A percentile compares a stretch with the other conserved stretches of the same genome.
These are phyloP conservation scores for Tachina grossa DNA, from an alignment of 2,888 invertebrate genomes.

Conservation along the genomic window DNA sequence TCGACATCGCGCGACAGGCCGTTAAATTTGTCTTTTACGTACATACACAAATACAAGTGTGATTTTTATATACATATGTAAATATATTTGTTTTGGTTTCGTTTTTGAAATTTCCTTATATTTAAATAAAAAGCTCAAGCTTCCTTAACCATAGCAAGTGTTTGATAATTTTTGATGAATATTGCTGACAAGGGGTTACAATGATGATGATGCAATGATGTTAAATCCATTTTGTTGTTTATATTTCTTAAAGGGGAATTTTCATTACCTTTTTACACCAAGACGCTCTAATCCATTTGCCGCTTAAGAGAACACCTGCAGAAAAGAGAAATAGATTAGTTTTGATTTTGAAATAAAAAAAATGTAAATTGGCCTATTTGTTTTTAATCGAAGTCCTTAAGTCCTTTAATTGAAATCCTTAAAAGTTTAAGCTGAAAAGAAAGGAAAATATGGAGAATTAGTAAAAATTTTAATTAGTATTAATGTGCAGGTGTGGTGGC, in stretches of 20 bases:
- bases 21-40: background rate
- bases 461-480: background rate
- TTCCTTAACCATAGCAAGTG: slow-evolving; percentile 50
- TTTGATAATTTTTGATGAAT: slow-evolving; percentile 30
- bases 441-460: slow-evolving; percentile 22
- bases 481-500: too few relatives aligned
- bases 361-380: background rate
- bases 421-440: slow-evolving; percentile 48
- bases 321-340: slow-evolving; percentile 70
- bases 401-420: background rate
- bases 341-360: background rate
- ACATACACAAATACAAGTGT: background rate
- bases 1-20: too few relatives aligned
- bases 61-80: background rate
- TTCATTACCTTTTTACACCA: slow-evolving; percentile 42
- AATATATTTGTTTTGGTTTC: background rate
- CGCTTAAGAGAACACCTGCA: slow-evolving; percentile 39
- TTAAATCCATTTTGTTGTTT: slow-evolving; percentile 57
- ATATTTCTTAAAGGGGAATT: slow-evolving; percentile 20
- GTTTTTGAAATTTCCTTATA: background rate
- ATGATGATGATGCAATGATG: slow-evolving; percentile 57
- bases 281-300: background rate
- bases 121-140: slow-evolving; percentile 31
- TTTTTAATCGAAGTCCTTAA: too few relatives aligned
- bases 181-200: slow-evolving; percentile 44